Base-by-base conservation (phyloP, 2,888 invertebrate species). In the Scrobipalpa costella region DNA sequence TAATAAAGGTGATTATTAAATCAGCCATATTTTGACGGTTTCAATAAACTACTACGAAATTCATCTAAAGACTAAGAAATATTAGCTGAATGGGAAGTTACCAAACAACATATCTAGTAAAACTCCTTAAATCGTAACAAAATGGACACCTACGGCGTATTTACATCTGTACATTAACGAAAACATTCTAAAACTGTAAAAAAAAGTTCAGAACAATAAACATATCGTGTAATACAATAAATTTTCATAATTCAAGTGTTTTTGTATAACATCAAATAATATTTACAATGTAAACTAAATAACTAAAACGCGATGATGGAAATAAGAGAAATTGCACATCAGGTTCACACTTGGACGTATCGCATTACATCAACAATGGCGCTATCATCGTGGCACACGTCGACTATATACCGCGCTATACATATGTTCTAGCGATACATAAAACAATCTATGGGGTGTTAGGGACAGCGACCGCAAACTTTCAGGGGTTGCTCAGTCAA, bases 81-180 rank as follows among this genome's bases (percentile, higher is more conserved):
- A 34, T 15, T 50, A 17, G 33, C 9, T 21, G 55, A 13, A 55
- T 9, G 33, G 49, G 19, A 52, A 21, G 11, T 33, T 27, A 65
- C 55, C 63, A 63, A 58, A 63, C 64, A 57, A n/a, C n/a, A n/a
- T n/a, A 52, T 66, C 62, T 64, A 68, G 71, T 66, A 67, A 69
- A 73, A 66, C 68, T 13, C 67, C 67, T 80, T 83, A 83, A 73
- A 73, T 73, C 66, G 73, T 77, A 84, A 83, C 81, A 81, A 83
- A 83, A 82, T 79, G 81, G 84, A 90, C 86, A 84, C 79, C 84
- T 84, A 87, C 79, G 76, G 77, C 80, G 75, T 90, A 90, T 90
- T 87, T 91, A 91, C 84, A 87, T 69, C 86, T 90, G 90, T 91
- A 90, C 90, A 90, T 86, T 80, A 90, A 90, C 88, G 86, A 88